phyloP scores from a whole-genome alignment of 1,140 invertebrate species.

The Drosophila eugracilis region DNA sequence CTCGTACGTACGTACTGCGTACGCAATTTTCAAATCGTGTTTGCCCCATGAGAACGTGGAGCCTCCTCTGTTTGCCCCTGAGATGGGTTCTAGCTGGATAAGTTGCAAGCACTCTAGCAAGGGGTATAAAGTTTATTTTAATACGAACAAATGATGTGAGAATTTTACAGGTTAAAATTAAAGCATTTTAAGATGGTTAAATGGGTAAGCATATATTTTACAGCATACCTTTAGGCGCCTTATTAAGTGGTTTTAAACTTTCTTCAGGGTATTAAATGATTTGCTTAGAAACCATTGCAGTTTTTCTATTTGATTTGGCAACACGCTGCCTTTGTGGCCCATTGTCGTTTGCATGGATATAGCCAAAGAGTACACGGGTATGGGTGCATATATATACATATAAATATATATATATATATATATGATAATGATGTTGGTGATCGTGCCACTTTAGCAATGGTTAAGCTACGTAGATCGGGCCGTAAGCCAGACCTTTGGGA shows the following conservation, averaged over 20 bases:
- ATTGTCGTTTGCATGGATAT: slow-evolving; percentile 45
- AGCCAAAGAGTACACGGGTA: slow-evolving; percentile 9
- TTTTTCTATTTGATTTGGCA: slow-evolving; percentile 79
- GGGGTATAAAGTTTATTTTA: neutral
- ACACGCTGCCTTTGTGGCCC: slow-evolving; percentile 53
- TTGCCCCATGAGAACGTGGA: slow-evolving; percentile 61
- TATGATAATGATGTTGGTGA: slow-evolving; percentile 82
- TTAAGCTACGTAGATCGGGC: slow-evolving; percentile 61
- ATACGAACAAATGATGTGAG: neutral
- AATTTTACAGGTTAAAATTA: neutral
- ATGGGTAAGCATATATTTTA: too few relatives aligned
- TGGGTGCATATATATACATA: slow-evolving; percentile 20
- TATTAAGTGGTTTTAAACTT: neutral
- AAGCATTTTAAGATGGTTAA: too few relatives aligned
- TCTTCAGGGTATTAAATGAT: neutral
- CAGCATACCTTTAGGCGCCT: too few relatives aligned
- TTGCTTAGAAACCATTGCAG: slow-evolving; percentile 8
- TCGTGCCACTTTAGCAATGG: slow-evolving; percentile 82
- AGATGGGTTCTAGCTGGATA: slow-evolving; percentile 9
- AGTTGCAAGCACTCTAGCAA: neutral
- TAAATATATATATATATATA: slow-evolving; percentile 50
- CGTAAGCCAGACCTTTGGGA: slow-evolving; percentile 30
- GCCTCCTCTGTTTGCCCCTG: slow-evolving; percentile 18
- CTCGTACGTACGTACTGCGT: slow-evolving; percentile 31
- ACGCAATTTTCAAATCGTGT: slow-evolving; percentile 83